Conservation (phyloP, 1,140 invertebrate species). For the Druon quercuslanigerum region DNA sequence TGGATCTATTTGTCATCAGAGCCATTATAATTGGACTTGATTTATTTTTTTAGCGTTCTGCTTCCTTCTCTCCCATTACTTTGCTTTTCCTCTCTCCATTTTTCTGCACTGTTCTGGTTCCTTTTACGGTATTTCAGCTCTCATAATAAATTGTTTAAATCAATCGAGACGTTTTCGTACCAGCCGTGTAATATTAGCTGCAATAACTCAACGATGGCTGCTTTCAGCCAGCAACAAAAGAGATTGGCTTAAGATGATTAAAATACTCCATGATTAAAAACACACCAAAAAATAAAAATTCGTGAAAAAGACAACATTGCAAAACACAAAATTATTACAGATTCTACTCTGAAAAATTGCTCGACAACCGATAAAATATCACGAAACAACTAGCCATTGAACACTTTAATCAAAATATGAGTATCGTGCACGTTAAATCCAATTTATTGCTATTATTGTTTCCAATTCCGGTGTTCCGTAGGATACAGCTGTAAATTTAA, state of each 20-base stretch:
- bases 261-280: slow-evolving; percentile 32
- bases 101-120: slow-evolving; percentile 30
- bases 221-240: slow-evolving; percentile 14
- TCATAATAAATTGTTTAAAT: slow-evolving; percentile 36
- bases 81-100: slow-evolving; percentile 24
- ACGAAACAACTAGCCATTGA: not conserved
- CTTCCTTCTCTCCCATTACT: not conserved
- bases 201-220: slow-evolving; percentile 13
- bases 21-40: slow-evolving; percentile 22
- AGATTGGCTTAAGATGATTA: slow-evolving; percentile 36
- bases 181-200: slow-evolving; percentile 33
- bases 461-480: too few relatives aligned
- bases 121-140: slow-evolving; percentile 31
- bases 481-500: too few relatives aligned
- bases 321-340: slow-evolving; percentile 4
- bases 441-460: too few relatives aligned
- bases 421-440: too few relatives aligned
- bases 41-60: slow-evolving; percentile 28
- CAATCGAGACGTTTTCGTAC: slow-evolving; percentile 24
- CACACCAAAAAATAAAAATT: not conserved
- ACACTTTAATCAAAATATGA: slow-evolving; percentile 8
- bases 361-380: slow-evolving; percentile 14
- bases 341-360: not conserved
- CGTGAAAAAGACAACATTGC: not conserved
- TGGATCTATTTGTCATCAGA: not conserved